A percentile compares a stretch with the other conserved stretches of the same genome.
Evolutionary conservation across 2,797 vertebrate species (phyloP).

Genomic region (Lates japonicus): DNA sequence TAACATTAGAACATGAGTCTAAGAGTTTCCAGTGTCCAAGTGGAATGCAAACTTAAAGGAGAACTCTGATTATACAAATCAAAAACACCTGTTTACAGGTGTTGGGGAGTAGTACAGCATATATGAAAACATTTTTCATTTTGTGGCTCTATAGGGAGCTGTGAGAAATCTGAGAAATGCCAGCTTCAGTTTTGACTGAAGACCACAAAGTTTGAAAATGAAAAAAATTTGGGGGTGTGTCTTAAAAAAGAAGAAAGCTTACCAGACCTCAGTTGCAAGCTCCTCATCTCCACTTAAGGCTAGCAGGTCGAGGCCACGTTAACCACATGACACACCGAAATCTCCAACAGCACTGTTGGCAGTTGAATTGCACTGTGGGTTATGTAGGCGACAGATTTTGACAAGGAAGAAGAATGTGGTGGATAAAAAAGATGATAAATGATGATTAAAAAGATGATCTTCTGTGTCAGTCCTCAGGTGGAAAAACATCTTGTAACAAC

Average conservation of each 20-base stretch:
- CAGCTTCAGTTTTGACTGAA: neutral
- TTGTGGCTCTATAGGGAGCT: constrained; percentile 17
- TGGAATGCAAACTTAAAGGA: no score
- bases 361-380: no score
- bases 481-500: no score
- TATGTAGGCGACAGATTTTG: no score
- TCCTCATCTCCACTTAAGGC: constrained; percentile 21
- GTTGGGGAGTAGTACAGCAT: neutral
- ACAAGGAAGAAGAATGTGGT: no score
- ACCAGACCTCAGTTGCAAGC: neutral
- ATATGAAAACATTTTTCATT: neutral
- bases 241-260: constrained; percentile 5
- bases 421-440: no score
- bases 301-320: neutral
- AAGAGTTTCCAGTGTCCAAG: no score
- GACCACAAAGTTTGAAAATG: constrained; percentile 23
- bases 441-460: no score
- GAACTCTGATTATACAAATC: constrained; percentile 13
- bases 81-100: constrained; percentile 13
- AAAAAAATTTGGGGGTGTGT: constrained; percentile 12
- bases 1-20: no score
- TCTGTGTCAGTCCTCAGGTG: no score
- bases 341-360: no score
- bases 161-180: constrained; percentile 8
- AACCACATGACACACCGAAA: no score